phyloP scores from a whole-genome alignment of 1,140 invertebrate genomes.

The Scaptomyza montana region DNA sequence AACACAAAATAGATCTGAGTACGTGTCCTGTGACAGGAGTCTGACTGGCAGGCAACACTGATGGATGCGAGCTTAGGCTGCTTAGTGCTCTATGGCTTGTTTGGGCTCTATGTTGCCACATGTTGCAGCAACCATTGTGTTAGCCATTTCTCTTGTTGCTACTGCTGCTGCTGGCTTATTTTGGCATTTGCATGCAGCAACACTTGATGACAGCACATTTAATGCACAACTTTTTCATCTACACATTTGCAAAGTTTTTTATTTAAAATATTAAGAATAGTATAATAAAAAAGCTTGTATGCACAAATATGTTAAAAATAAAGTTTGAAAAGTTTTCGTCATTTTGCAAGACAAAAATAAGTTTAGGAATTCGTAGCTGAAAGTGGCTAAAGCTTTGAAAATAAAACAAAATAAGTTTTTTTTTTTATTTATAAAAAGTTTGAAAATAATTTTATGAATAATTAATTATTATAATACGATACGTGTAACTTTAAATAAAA shows the following conservation, averaged over 20 bases:
- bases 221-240: not conserved
- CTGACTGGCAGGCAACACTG: slow-evolving; percentile 22
- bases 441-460: too few species aligned
- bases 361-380: too few species aligned
- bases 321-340: too few species aligned
- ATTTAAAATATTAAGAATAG: not conserved
- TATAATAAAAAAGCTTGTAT: not conserved
- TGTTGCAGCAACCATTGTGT: too few species aligned
- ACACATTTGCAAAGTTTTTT: not conserved
- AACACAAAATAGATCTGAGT: not conserved
- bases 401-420: too few species aligned
- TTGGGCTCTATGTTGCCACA: slow-evolving; percentile 33
- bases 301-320: not conserved
- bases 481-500: too few species aligned
- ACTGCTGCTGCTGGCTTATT: not conserved
- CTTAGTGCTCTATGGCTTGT: too few species aligned
- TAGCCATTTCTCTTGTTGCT: slow-evolving; percentile 1
- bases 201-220: slow-evolving; percentile 2
- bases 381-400: too few species aligned
- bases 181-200: too few species aligned
- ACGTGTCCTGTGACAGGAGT: slow-evolving; percentile 28
- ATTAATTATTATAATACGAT: too few species aligned
- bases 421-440: too few species aligned
- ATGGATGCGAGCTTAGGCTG: slow-evolving; percentile 38
- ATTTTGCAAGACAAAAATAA: too few species aligned